Conservation (phyloP, 2,888 invertebrate species). For the Hirtodrosophila alboralis region DNA sequence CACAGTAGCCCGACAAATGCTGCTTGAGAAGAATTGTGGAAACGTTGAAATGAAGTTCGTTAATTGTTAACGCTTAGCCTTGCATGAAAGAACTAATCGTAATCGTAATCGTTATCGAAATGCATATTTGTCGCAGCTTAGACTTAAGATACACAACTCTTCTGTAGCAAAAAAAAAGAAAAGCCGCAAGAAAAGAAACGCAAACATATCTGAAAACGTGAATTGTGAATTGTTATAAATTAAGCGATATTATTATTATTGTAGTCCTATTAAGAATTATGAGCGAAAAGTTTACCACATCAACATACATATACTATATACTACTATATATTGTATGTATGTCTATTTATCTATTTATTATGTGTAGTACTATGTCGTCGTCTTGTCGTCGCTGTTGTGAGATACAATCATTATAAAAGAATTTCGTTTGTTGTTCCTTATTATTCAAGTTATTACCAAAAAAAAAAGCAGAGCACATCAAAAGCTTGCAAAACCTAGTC, state of each 20-base stretch:
- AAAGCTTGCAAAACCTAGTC: constrained; percentile 45
- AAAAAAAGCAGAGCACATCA: constrained; percentile 22
- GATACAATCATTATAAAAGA: constrained; percentile 83
- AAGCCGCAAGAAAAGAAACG: constrained; percentile 27
- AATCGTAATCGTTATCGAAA: constrained; percentile 31
- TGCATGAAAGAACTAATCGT: constrained; percentile 16
- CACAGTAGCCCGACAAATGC: constrained; percentile 69
- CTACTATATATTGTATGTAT: constrained; percentile 1
- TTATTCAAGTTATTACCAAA: constrained; percentile 40
- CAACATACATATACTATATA: constrained; percentile 14
- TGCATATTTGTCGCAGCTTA: constrained; percentile 33
- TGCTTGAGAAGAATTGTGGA: constrained; percentile 12
- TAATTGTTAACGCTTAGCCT: constrained; percentile 44
- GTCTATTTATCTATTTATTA: constrained; percentile 59
- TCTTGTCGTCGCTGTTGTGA: constrained; percentile 83
- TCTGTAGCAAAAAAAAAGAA: constrained; percentile 5
- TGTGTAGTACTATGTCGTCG: constrained; percentile 59
- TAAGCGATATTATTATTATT: constrained; percentile 55
- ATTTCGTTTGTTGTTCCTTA: constrained; percentile 32
- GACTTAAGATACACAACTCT: constrained; percentile 20
- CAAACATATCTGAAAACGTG: constrained; percentile 63
- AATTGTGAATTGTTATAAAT: constrained; percentile 66
- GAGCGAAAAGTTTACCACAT: constrained; percentile 29
- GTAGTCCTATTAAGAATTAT: constrained; percentile 19
- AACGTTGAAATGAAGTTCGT: constrained; percentile 9